Base-by-base conservation (phyloP, 2,888 invertebrate species). In the Eristalis arbustorum region DNA sequence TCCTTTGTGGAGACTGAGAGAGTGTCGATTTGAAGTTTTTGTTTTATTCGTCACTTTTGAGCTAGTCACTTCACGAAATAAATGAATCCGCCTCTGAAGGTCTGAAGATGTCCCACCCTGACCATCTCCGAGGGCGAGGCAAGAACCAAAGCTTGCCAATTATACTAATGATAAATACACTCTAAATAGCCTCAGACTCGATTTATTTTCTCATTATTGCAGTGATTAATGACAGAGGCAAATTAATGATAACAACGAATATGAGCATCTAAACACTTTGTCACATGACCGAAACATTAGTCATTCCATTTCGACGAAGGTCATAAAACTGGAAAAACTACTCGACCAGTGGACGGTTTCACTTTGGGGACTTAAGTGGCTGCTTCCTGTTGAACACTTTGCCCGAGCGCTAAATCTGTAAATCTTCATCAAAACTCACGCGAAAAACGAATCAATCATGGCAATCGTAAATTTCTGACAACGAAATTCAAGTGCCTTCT, bases 31-130 rank as follows among this genome's bases (percentile, higher is more conserved):
- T 49, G 49, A 49, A 49, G 18, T 69, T 84, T 66, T 68, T 59
- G 66, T 49, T 61, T 67, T 34, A 13, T 25, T 72, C 59, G 23
- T 71, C 22, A 63, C 34, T 72, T 85, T 77, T 62, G 40, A 66
- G 69, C 76, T 23, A 85, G 85, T 85, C 85, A 85, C 57, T 73
- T 61, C 73, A 68, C 28, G 56, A 67, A 66, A 82, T 85, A 74
- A 71, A 82, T 78, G 77, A 82, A 77, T 82, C 77, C 77, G 69
- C 64, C 66, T 73, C 74, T 77, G 61, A 76, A 49, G 64, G 25
- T 56, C 64, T 73, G 64, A 77, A 71, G 42, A 64, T 64, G 59
- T 1, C 13, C 49, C 25, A 25, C 3, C 25, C 25, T 64, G 59
- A 13, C 13, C 49, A 49, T 49, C 18, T 18, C 18, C n/a, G 14